Conservation (phyloP, 2,797 vertebrate genomes). For the Nothura maculosa region DNA sequence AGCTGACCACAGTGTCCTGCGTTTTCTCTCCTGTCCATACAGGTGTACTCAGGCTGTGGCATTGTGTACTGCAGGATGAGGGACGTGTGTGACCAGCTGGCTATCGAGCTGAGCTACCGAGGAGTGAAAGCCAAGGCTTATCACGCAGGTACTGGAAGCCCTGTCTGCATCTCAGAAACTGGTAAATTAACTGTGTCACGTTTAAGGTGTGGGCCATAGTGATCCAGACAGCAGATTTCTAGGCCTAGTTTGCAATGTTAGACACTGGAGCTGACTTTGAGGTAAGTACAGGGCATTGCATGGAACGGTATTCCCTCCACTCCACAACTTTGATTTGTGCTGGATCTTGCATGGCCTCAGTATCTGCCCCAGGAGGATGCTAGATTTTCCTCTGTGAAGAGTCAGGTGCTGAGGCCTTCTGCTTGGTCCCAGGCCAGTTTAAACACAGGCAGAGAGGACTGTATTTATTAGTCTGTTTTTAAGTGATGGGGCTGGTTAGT, state of each 20-base stretch:
- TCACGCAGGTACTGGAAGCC: slow-evolving; percentile 90
- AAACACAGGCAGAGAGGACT: neutral
- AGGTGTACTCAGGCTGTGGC: slow-evolving; percentile 89
- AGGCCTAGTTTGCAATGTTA: neutral
- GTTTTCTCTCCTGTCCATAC: slow-evolving; percentile 20
- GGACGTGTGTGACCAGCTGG: slow-evolving; percentile 93
- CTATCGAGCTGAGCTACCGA: slow-evolving; percentile 89
- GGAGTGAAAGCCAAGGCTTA: slow-evolving; percentile 92
- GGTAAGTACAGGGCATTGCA: neutral
- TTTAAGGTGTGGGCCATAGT: neutral
- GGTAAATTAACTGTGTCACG: neutral
- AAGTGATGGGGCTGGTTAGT: neutral
- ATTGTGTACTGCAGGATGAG: slow-evolving; percentile 97
- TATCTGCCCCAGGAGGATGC: neutral
- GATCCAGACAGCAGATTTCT: slow-evolving; percentile 8
- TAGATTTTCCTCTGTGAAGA: neutral
- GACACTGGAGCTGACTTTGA: neutral
- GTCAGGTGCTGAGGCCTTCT: slow-evolving; percentile 27
- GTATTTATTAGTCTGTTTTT: neutral
- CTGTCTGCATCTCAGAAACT: neutral
- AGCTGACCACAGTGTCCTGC: neutral
- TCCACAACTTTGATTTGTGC: neutral
- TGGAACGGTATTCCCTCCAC: neutral
- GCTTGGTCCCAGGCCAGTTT: neutral
- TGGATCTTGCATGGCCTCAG: neutral